These are phyloP conservation scores for Hapalemur alaotrensis DNA, from an alignment of 2,797 vertebrate genomes.

Conservation along the genomic window DNA sequence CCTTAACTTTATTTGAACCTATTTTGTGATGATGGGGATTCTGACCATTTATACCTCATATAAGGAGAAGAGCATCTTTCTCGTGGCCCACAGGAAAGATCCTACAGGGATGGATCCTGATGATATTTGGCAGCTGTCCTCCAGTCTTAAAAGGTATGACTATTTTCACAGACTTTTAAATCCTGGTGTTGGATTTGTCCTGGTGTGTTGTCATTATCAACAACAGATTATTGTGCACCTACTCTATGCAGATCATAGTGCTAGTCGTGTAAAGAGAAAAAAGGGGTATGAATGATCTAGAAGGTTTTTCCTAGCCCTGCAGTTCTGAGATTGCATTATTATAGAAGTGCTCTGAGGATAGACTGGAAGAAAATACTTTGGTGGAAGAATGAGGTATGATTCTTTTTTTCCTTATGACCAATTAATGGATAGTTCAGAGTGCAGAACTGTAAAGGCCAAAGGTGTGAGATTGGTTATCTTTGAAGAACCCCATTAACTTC, in stretches of 20 bases:
- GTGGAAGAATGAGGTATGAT: neutral
- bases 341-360: neutral
- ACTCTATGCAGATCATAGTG: neutral
- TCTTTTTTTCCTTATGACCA: neutral
- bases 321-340: constrained; percentile 30
- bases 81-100: constrained; percentile 94
- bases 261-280: neutral
- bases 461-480: constrained; percentile 7
- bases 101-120: constrained; percentile 96
- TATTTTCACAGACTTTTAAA: neutral
- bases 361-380: neutral
- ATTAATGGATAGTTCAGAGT: neutral
- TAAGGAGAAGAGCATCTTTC: constrained; percentile 97
- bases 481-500: neutral
- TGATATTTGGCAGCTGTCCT: constrained; percentile 95
- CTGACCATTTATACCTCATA: constrained; percentile 98
- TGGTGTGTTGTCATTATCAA: neutral
- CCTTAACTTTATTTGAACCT: constrained; percentile 88
- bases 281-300: neutral
- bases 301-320: neutral
- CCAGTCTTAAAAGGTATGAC: constrained; percentile 94
- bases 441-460: neutral
- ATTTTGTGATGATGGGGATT: constrained; percentile 99
- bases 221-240: neutral
- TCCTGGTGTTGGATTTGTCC: neutral